Conservation (phyloP, 2,113 vertebrate genomes). For the Toxostoma redivivum region DNA sequence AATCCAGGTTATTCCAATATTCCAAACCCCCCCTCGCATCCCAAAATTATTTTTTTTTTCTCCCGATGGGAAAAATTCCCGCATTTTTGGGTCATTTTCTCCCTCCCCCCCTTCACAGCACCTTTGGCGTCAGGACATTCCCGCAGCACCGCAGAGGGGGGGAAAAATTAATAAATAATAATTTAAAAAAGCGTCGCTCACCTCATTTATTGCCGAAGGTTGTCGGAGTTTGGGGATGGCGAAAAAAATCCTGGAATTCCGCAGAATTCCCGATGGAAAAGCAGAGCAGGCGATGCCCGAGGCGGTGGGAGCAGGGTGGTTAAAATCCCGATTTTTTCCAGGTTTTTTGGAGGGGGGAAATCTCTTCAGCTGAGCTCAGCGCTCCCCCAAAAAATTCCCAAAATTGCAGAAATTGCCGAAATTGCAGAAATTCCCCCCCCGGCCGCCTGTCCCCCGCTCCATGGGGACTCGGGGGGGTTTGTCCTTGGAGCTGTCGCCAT, state of each 20-base stretch:
- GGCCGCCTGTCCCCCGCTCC: neutral
- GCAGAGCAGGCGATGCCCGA: neutral
- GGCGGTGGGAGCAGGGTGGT: neutral
- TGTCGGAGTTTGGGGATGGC: neutral
- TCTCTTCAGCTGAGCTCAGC: neutral
- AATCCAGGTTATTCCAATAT: neutral
- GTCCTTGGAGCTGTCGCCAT: constrained; percentile 57
- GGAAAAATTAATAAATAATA: neutral
- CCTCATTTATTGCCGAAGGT: constrained; percentile 43
- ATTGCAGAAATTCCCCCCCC: neutral
- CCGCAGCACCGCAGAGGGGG: neutral
- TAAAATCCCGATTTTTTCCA: neutral
- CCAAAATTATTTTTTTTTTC: neutral
- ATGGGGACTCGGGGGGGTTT: neutral
- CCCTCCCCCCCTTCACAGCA: neutral
- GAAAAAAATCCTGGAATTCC: neutral
- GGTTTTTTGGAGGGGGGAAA: neutral
- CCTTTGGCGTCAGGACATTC: neutral
- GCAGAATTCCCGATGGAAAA: neutral
- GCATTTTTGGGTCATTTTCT: neutral
- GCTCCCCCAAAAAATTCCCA: neutral
- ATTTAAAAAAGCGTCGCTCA: neutral
- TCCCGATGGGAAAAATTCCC: neutral
- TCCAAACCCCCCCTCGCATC: too few species aligned
- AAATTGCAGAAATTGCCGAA: neutral